phyloP scores from a whole-genome alignment of 1,140 invertebrate genomes.

The Eubasilissa regina region DNA sequence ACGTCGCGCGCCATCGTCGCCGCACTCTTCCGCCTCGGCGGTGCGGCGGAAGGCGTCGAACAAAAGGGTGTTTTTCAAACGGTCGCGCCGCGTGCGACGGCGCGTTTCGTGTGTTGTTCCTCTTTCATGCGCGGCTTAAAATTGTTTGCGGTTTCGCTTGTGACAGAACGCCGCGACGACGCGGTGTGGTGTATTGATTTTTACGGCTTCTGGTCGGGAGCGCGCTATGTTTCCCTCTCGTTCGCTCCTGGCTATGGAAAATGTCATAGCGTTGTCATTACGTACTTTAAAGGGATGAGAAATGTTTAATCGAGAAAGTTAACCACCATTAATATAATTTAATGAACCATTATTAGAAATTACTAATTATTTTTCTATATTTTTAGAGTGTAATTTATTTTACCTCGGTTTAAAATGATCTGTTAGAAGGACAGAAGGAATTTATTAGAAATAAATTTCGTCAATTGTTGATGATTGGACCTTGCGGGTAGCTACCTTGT shows the following conservation, averaged over 20 bases:
- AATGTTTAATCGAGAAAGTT: background rate
- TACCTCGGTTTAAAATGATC: no score
- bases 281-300: background rate
- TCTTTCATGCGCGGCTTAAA: background rate
- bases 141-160: background rate
- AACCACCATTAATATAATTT: no score
- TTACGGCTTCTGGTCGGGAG: background rate
- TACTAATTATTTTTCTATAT: no score
- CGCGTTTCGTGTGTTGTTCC: background rate
- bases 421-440: no score
- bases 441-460: no score
- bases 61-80: background rate
- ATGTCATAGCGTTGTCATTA: slow-evolving; percentile 22
- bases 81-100: background rate
- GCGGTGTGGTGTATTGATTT: slow-evolving; percentile 27
- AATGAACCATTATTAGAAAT: no score
- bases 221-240: background rate
- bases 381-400: no score
- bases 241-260: slow-evolving; percentile 5
- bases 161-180: background rate
- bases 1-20: background rate
- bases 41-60: background rate
- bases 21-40: background rate
- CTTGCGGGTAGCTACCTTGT: no score
- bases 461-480: no score